phyloP scores from a whole-genome alignment of 2,888 invertebrate genomes.

The Peribatodes rhomboidaria region DNA sequence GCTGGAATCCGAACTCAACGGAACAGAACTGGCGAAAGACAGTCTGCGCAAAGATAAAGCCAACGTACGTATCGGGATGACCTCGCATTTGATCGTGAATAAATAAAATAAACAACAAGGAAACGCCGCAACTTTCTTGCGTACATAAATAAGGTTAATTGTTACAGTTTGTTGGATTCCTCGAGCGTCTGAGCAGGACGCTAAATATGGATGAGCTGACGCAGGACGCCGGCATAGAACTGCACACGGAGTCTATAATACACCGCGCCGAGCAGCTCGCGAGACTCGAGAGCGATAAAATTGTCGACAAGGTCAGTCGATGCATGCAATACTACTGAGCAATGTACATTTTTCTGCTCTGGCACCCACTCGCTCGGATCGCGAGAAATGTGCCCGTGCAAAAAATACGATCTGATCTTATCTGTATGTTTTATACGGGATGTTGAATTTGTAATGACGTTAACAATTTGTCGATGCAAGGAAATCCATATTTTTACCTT shows the following conservation, averaged over 20 bases:
- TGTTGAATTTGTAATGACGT: constrained; percentile 32
- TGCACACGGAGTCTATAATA: constrained; percentile 94
- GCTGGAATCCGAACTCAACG: constrained; percentile 92
- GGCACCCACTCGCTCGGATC: constrained; percentile 25
- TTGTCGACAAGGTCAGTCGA: constrained; percentile 91
- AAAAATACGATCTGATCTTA: constrained; percentile 33
- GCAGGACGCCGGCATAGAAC: constrained; percentile 92
- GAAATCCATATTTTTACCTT: constrained; percentile 20
- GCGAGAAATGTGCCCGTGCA: constrained; percentile 34
- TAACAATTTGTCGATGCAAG: constrained; percentile 25
- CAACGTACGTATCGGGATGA: constrained; percentile 84
- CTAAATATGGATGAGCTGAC: constrained; percentile 95
- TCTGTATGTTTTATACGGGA: constrained; percentile 35
- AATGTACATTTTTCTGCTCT: constrained; percentile 28
- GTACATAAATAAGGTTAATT: constrained; percentile 47
- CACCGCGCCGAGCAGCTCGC: constrained; percentile 94
- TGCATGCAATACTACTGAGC: constrained; percentile 25
- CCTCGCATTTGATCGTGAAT: constrained; percentile 29
- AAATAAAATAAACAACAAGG: constrained; percentile 34
- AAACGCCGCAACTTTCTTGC: constrained; percentile 35
- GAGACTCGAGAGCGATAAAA: constrained; percentile 92
- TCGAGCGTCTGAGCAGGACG: constrained; percentile 93
- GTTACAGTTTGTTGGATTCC: constrained; percentile 91
- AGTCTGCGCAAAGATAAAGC: constrained; percentile 91
- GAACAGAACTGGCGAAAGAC: constrained; percentile 90